Conservation (phyloP, 2,113 vertebrate genomes). For the Anhinga anhinga region DNA sequence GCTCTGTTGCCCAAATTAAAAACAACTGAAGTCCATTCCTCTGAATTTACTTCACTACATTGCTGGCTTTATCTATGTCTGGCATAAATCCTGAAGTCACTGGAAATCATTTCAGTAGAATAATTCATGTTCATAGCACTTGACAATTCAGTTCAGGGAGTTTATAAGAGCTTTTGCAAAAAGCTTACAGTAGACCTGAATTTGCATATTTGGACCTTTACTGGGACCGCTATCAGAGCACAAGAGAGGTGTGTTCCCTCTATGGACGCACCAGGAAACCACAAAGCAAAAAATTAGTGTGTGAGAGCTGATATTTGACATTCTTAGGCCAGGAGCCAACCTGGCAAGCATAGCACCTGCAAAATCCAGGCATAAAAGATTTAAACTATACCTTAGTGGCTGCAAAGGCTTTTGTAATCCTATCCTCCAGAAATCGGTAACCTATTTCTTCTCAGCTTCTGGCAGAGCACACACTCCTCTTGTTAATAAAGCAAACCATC, state of each 20-base stretch:
- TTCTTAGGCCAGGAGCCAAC: not conserved
- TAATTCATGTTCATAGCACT: not conserved
- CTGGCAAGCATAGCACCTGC: not conserved
- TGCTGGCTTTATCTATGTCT: not conserved
- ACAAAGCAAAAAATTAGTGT: not conserved
- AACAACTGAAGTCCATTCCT: not conserved
- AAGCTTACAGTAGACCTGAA: not conserved
- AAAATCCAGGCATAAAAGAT: not conserved
- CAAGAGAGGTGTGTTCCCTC: not conserved
- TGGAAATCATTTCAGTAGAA: not conserved
- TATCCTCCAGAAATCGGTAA: not conserved
- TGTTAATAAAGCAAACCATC: slow-evolving; percentile 10
- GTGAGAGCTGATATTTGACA: not conserved
- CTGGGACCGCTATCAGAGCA: not conserved
- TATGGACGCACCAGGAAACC: not conserved
- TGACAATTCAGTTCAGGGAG: not conserved
- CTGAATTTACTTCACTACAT: not conserved
- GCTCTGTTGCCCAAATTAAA: not conserved
- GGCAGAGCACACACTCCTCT: not conserved
- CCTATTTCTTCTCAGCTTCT: not conserved
- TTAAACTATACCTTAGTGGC: not conserved
- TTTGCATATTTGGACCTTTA: not conserved
- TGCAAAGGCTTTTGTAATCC: not conserved
- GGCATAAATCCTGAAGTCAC: not conserved
- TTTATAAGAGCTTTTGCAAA: not conserved